phyloP scores from a whole-genome alignment of 2,888 invertebrate genomes.

The Cheilosia urbana region DNA sequence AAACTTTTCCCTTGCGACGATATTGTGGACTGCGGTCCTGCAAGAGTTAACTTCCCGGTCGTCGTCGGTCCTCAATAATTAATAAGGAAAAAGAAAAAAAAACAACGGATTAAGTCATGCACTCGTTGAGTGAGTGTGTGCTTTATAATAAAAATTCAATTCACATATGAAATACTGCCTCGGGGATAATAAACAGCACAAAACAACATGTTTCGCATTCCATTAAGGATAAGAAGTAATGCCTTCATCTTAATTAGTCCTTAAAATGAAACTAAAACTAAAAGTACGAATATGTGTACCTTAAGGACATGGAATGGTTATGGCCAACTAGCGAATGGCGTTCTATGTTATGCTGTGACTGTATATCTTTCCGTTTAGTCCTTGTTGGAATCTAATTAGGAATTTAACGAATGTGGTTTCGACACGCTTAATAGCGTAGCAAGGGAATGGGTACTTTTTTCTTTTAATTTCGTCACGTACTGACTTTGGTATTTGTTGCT shows the following conservation, averaged over 20 bases:
- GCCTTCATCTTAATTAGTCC: slow-evolving; percentile 69
- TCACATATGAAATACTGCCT: slow-evolving; percentile 69
- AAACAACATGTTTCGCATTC: slow-evolving; percentile 64
- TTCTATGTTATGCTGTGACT: neutral
- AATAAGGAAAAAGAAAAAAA: slow-evolving; percentile 47
- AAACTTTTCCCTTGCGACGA: slow-evolving; percentile 69
- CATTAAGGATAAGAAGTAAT: slow-evolving; percentile 43
- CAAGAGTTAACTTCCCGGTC: slow-evolving; percentile 56
- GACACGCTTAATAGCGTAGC: slow-evolving; percentile 59
- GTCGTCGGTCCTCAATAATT: slow-evolving; percentile 61
- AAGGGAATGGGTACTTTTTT: slow-evolving; percentile 9
- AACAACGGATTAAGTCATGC: slow-evolving; percentile 61
- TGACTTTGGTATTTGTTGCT: slow-evolving; percentile 40
- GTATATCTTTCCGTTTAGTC: slow-evolving; percentile 47
- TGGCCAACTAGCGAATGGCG: slow-evolving; percentile 28
- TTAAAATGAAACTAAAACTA: slow-evolving; percentile 61
- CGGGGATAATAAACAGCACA: slow-evolving; percentile 58
- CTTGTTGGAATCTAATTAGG: slow-evolving; percentile 62
- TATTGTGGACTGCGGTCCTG: slow-evolving; percentile 68
- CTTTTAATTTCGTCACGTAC: slow-evolving; percentile 57
- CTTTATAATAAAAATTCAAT: slow-evolving; percentile 73
- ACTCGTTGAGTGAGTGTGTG: slow-evolving; percentile 25
- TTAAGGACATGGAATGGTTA: slow-evolving; percentile 20
- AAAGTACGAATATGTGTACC: slow-evolving; percentile 31
- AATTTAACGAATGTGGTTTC: slow-evolving; percentile 65